Evolutionary conservation across 2,888 invertebrate genomes (phyloP), one percentile per base, ranked within the genome.

Genomic region (Dasypolia templi): DNA sequence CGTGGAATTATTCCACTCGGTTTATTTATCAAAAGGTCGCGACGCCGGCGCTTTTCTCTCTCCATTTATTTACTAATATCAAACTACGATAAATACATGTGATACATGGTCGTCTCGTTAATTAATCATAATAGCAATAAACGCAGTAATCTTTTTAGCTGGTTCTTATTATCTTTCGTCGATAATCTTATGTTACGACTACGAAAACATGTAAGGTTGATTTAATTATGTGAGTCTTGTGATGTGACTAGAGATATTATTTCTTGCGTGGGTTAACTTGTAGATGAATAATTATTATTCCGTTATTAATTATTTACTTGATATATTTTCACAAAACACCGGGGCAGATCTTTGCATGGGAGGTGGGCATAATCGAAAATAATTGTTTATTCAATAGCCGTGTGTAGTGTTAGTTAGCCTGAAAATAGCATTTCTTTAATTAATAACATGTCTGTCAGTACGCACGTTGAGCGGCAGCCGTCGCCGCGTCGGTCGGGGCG

Each of bases 391-490:
- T 58, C 6, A 4, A 32, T 56, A 56, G 42, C 35, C 29, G 39
- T 68, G 19, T 59, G 17, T 53, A 53, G 39, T 63, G 35, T 55
- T 44, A 44, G 35, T 46, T 29, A 59, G 74, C 42, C 67, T 59
- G 58, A 79, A 83, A 63, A 35, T 35, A 56, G 39, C 56, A 72
- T 81, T 81, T 77, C 51, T 79, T 80, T 67, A 64, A 82, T 86
- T 86, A 85, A 81, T 85, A 80, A 82, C 83, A 81, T 86, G 86
- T 79, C 71, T 86, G 86, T 79, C 71, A 77, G 84, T 72, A 79
- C 82, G 75, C 87, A 85, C 77, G 87, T 86, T 79, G 79, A 78
- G 83, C 77, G 83, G 77, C 79, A 80, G 63, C 77, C 65, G 85
- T 77, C 81, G n/a, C n/a, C n/a, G n/a, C 64, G 85, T 77, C 81